Conservation (phyloP, 2,113 vertebrate species). For the human (Homo sapiens) region GRCh38 chr7:49800501-49801000, state of each 20-base stretch:
- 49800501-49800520: neutral
- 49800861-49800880: neutral
- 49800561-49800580: neutral
- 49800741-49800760: neutral
- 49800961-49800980: neutral
- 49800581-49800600: neutral
- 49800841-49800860: no score
- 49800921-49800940: neutral
- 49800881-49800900: no score
- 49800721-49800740: neutral
- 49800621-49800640: neutral
- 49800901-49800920: neutral
- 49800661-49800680: neutral
- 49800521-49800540: neutral
- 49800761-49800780: no score
- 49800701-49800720: neutral
- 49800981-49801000: neutral
- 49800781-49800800: neutral
- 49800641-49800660: neutral
- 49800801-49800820: neutral
- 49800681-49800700: neutral
- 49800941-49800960: neutral
- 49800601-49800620: neutral
- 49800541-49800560: neutral
- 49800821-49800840: fast-evolving